Conservation (phyloP, 2,797 vertebrate species). For the Gouania willdenowi region DNA sequence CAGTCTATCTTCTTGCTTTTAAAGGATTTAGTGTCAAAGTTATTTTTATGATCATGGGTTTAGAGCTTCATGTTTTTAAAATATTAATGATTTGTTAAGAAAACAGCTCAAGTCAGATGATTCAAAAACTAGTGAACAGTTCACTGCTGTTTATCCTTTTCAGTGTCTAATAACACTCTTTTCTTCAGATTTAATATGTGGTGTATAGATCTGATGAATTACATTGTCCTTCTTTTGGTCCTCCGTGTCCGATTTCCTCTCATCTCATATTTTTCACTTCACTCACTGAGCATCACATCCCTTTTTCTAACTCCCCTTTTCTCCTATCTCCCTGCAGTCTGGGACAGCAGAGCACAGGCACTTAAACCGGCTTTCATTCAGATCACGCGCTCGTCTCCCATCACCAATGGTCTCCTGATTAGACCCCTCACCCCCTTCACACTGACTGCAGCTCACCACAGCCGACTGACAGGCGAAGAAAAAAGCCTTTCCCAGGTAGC, state of each 20-base stretch:
- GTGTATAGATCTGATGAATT: no score
- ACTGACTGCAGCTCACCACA: slow-evolving; percentile 35
- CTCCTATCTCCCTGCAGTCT: slow-evolving; percentile 3
- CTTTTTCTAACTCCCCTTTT: background rate
- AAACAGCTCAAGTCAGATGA: no score
- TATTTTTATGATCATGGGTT: no score
- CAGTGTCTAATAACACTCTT: no score
- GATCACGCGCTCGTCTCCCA: slow-evolving; percentile 49
- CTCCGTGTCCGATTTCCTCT: background rate
- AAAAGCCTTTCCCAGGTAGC: slow-evolving; percentile 47
- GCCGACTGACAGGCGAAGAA: slow-evolving; percentile 34
- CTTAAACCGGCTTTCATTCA: slow-evolving; percentile 47
- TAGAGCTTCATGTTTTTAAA: no score
- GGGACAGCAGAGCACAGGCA: slow-evolving; percentile 13
- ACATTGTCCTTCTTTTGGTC: no score
- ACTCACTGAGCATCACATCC: background rate
- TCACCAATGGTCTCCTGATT: slow-evolving; percentile 58
- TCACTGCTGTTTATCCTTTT: no score
- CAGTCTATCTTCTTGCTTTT: no score
- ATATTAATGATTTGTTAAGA: no score
- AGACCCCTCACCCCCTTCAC: slow-evolving; percentile 17
- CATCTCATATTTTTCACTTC: background rate
- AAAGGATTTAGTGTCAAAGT: background rate
- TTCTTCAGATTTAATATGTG: no score
- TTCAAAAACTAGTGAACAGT: no score